Evolutionary conservation across 2,797 vertebrate genomes (phyloP).

Genomic region (Tauraco hartlaubi): DNA sequence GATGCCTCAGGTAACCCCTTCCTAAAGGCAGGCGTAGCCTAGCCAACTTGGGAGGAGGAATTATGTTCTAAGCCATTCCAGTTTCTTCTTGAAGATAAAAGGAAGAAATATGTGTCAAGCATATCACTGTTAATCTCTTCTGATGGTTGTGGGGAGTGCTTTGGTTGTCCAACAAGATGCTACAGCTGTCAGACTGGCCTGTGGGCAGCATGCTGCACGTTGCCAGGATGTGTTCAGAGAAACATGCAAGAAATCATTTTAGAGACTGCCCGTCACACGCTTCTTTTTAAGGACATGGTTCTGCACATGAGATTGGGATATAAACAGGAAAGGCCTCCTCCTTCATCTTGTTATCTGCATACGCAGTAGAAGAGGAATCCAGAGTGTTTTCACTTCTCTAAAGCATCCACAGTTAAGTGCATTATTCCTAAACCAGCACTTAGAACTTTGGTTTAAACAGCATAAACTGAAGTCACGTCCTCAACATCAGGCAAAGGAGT

Average conservation of each 20-base stretch:
- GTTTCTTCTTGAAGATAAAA: conserved; percentile 1
- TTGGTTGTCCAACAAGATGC: not conserved
- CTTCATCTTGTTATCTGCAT: not conserved
- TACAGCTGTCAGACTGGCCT: not conserved
- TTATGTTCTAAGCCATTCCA: not conserved
- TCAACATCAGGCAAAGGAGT: not conserved
- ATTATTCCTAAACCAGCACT: not conserved
- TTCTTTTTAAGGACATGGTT: not conserved
- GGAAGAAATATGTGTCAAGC: not conserved
- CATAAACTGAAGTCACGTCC: not conserved
- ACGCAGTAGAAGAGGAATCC: not conserved
- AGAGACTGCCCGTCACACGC: not conserved
- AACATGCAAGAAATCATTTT: not conserved
- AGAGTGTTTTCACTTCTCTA: not conserved
- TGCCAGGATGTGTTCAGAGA: not conserved
- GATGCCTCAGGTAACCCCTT: not conserved
- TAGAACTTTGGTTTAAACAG: not conserved
- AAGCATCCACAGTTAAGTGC: not conserved
- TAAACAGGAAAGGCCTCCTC: not conserved
- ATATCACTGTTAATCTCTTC: not conserved
- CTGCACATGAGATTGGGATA: not conserved
- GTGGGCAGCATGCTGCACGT: not conserved
- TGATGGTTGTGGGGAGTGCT: not conserved
- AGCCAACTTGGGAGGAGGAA: not conserved
- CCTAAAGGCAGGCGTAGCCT: not conserved